Evolutionary conservation across 1,140 invertebrate genomes (phyloP).

Genomic region (Orchestia grillus): DNA sequence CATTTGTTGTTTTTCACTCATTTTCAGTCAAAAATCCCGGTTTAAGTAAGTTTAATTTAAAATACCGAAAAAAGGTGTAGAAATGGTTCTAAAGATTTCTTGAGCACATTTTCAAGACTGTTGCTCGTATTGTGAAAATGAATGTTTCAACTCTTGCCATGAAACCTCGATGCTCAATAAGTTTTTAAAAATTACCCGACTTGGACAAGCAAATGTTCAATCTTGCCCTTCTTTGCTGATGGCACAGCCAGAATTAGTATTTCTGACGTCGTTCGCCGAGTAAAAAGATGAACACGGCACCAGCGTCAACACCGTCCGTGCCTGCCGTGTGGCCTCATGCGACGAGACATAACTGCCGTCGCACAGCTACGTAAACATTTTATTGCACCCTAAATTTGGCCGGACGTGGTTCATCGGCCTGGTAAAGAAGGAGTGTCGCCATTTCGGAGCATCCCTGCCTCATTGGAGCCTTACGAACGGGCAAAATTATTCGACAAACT

Average conservation of each 20-base stretch:
- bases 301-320: background rate
- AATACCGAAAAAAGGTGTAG: background rate
- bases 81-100: background rate
- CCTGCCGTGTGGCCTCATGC: background rate
- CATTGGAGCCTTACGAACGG: background rate
- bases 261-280: background rate
- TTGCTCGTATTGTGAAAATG: background rate
- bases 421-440: slow-evolving; percentile 38
- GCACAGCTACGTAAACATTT: slow-evolving; percentile 49
- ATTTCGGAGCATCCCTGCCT: background rate
- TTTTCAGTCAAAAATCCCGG: background rate
- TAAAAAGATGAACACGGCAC: background rate
- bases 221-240: background rate
- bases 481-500: background rate
- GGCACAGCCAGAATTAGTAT: background rate
- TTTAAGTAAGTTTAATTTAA: background rate
- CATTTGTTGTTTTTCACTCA: background rate
- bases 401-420: background rate
- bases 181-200: background rate
- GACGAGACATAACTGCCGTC: slow-evolving; percentile 22
- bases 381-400: slow-evolving; percentile 38
- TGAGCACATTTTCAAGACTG: background rate
- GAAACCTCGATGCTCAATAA: background rate
- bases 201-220: background rate
- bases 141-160: background rate